Evolutionary conservation across 2,797 vertebrate species (phyloP), one percentile per base, ranked within the genome.

Genomic region (Taeniopygia guttata): DNA sequence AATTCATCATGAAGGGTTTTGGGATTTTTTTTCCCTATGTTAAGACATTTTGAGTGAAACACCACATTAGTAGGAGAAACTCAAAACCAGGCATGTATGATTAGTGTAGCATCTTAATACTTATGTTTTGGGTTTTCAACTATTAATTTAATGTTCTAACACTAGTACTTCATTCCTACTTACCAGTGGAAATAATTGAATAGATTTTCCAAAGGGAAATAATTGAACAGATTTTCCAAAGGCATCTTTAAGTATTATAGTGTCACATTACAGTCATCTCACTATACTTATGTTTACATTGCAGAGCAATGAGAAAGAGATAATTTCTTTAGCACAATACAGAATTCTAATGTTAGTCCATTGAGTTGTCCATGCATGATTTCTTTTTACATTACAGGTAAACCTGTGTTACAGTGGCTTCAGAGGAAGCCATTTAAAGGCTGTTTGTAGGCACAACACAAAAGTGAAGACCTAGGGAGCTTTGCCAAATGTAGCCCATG

Each of bases 371-470:
- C 87, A 96, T 73, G 77, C 84, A 93, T 94, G 88, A 95, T 85
- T 97, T 97, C 82, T 45, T 97, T 96, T 96, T 89, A 94, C 83
- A 93, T 95, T 95, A 89, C n/a, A 94, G 59, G 40, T 96, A 95
- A 84, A 84, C 45, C 68, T 89, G 56, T 79, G 74, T 80, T 95
- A 64, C 76, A 93, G 79, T 68, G 95, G 84, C 58, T 96, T 94
- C 93, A 94, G 76, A 96, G 38, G 29, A 96, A 97, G 27, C 60
- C 76, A 85, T 96, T 96, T 96, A 96, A 97, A 91, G 49, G 84
- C 83, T 73, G 72, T 97, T 97, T 97, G 93, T 93, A 96, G 84
- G 59, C 77, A 91, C 13, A 93, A 82, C 87, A 93, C 5, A 4
- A 51, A 83, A 86, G 43, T 27, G 20, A 10, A 72, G 13, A 63